Evolutionary conservation across 2,888 invertebrate genomes (phyloP), one percentile per base, ranked within the genome.

Genomic region (Ochropleura plecta): DNA sequence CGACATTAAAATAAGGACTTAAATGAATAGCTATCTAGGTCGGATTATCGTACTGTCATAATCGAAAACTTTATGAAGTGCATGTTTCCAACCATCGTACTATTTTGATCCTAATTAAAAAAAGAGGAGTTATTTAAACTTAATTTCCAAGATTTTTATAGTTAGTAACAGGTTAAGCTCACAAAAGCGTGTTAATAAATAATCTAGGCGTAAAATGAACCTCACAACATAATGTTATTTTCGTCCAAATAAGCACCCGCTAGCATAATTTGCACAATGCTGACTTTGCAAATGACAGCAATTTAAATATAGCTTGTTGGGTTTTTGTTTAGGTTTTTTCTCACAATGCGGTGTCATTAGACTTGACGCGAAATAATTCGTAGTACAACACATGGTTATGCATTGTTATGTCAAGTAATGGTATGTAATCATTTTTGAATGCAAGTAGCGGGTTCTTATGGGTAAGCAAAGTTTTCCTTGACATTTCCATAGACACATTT

Each of bases 261-360:
- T 72, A 63, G 57, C 63, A 73, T 66, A 86, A 81, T 81, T 83
- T 78, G 73, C 69, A 49, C 59, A 73, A 12, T 51, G 66, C 75
- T 79, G 44, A 73, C 74, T 81, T 78, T 65, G 69, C 81, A 78
- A 85, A 81, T 71, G 77, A 75, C 76, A 73, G 76, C 76, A 59
- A 74, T 79, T 81, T 76, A 59, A 70, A 82, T 66, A 76, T 63
- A 48, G 40, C 59, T 60, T 70, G 53, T 59, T 70, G 67, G 60
- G 66, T 79, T 78, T 79, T 76, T 73, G 65, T 73, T 70, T 10
- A 73, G 66, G 51, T 66, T 78, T 86, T 76, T 79, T 78, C 73
- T 67, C 69, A 83, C 71, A 77, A 70, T 76, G 57, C 30, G 63
- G 65, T 83, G 81, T 77, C 81, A 79, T 85, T 86, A 81, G 44